phyloP scores from a whole-genome alignment of 2,797 vertebrate genomes.

The Propithecus deckenii region DNA sequence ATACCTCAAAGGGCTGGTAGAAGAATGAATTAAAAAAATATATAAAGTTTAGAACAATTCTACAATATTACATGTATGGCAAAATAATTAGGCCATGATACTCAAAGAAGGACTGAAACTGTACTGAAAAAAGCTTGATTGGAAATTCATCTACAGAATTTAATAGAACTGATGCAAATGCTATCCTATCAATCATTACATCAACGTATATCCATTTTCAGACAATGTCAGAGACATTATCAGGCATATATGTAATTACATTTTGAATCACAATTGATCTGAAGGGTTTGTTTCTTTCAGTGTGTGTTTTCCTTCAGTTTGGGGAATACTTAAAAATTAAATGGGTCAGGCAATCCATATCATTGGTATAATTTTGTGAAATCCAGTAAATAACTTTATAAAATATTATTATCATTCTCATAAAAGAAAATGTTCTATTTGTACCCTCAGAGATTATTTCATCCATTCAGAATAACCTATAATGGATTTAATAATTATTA shows the following conservation, averaged over 20 bases:
- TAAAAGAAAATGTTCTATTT: not conserved
- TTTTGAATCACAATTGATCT: not conserved
- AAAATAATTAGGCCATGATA: not conserved
- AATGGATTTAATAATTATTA: not conserved
- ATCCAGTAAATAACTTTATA: not conserved
- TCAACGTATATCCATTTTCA: not conserved
- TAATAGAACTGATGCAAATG: not conserved
- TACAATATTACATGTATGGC: not conserved
- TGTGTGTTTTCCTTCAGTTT: not conserved
- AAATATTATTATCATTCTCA: not conserved
- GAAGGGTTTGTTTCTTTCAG: not conserved
- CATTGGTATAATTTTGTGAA: not conserved
- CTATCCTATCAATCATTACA: not conserved
- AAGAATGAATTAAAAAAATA: not conserved
- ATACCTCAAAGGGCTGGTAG: not conserved
- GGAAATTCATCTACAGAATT: not conserved
- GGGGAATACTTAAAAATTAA: not conserved
- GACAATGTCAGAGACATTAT: not conserved
- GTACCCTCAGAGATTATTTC: not conserved
- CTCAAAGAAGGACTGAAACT: not conserved
- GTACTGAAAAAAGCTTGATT: not conserved
- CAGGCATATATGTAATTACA: not conserved
- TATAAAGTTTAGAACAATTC: not conserved
- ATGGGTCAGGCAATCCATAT: not conserved
- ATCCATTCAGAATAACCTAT: not conserved